These are phyloP conservation scores for Uloborus plumipes DNA, from an alignment of 2,888 invertebrate genomes.

Conservation along the genomic window DNA sequence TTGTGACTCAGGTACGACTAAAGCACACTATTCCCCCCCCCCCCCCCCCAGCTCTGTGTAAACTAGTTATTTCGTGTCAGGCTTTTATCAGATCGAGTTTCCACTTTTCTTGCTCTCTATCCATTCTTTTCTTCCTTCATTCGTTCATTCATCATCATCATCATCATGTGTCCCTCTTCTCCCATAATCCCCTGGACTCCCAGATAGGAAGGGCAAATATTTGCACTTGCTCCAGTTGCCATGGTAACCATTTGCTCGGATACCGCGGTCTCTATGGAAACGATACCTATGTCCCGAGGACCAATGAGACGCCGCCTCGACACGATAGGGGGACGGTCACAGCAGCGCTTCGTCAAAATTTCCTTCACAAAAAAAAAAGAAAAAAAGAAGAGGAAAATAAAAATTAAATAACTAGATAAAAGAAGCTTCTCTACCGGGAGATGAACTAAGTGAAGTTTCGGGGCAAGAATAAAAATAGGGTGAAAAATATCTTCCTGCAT, in stretches of 20 bases:
- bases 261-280: constrained; percentile 58
- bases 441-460: constrained; percentile 52
- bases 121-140: constrained; percentile 21
- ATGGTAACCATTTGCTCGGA: constrained; percentile 58
- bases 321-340: constrained; percentile 26
- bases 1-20: constrained; percentile 56
- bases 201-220: constrained; percentile 64
- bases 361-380: constrained; percentile 18
- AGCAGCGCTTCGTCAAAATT: constrained; percentile 42
- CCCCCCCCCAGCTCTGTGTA: constrained; percentile 35
- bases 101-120: constrained; percentile 54
- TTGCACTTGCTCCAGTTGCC: constrained; percentile 61
- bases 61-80: constrained; percentile 64
- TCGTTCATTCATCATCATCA: constrained; percentile 63
- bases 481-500: constrained; percentile 58
- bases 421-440: constrained; percentile 33
- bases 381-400: constrained; percentile 23
- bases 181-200: constrained; percentile 63
- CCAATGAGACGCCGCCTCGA: constrained; percentile 51
- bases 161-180: constrained; percentile 63
- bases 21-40: constrained; percentile 36
- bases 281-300: constrained; percentile 61
- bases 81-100: constrained; percentile 65
- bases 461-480: constrained; percentile 49
- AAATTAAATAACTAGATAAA: constrained; percentile 53